Conservation (phyloP, 30 jellyfish, hydroid and myxozoan species). For the Aurelia coerulea region DNA sequence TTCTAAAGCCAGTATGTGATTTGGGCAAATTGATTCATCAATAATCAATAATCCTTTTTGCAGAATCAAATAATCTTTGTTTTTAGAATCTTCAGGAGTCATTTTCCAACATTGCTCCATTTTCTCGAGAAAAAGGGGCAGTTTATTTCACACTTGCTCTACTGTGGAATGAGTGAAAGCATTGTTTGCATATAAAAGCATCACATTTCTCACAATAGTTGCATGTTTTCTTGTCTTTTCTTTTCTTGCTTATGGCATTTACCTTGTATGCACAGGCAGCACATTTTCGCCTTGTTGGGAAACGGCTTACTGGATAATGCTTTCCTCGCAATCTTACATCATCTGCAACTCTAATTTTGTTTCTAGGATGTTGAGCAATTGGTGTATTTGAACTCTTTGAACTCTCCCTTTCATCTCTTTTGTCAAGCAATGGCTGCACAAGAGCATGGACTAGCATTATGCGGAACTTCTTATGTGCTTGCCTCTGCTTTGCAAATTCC, state of each 20-base stretch:
- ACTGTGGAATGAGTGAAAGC: constrained; percentile 2
- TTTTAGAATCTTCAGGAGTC: too few species aligned
- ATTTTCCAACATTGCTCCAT: too few species aligned
- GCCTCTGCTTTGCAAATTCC: constrained; percentile 7
- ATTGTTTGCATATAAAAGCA: constrained; percentile 9
- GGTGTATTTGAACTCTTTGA: background rate
- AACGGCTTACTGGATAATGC: constrained; percentile 19
- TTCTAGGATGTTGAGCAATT: background rate
- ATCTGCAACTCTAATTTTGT: background rate
- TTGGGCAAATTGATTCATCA: too few species aligned
- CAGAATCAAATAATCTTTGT: too few species aligned
- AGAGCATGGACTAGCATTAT: constrained; percentile 36
- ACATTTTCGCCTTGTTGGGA: constrained; percentile 7
- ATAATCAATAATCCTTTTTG: too few species aligned
- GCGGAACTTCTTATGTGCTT: constrained; percentile 23
- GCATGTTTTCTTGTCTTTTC: background rate
- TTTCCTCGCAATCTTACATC: constrained; percentile 5
- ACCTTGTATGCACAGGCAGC: constrained; percentile 16
- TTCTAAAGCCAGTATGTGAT: too few species aligned
- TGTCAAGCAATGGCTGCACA: constrained; percentile 38
- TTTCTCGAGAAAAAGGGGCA: too few species aligned
- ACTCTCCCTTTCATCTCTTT: background rate
- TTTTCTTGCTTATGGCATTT: background rate
- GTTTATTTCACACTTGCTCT: too few species aligned
- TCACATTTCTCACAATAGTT: constrained; percentile 18